phyloP scores from a whole-genome alignment of 2,888 invertebrate genomes.

The Tanaodytes sp. region DNA sequence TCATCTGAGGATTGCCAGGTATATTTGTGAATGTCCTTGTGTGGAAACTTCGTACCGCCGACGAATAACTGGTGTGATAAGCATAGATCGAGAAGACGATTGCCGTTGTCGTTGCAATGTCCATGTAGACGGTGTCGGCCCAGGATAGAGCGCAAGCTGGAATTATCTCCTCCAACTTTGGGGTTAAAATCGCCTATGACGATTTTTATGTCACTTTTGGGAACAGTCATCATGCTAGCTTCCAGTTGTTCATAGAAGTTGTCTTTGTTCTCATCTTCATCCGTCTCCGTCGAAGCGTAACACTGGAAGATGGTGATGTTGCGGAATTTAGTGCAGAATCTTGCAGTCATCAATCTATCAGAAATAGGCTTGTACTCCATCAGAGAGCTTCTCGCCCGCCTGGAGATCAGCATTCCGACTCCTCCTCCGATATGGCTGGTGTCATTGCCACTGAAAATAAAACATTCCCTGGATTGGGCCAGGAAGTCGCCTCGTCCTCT shows the following conservation, averaged over 20 bases:
- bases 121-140: constrained; percentile 4
- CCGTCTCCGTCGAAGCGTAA: not conserved
- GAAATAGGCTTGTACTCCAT: constrained; percentile 8
- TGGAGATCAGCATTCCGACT: not conserved
- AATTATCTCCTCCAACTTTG: not conserved
- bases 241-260: constrained; percentile 9
- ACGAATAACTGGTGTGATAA: constrained; percentile 9
- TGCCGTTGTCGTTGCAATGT: constrained; percentile 6
- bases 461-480: constrained; percentile 1
- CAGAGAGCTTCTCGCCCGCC: not conserved
- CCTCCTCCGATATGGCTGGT: not conserved
- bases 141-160: not conserved
- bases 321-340: constrained; percentile 2
- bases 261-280: constrained; percentile 5
- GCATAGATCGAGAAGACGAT: constrained; percentile 11
- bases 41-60: constrained; percentile 8
- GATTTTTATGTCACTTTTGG: constrained; percentile 9
- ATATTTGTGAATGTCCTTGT: constrained; percentile 12
- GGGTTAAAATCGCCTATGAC: constrained; percentile 12
- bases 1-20: constrained; percentile 6
- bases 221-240: not conserved
- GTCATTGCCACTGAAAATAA: constrained; percentile 18
- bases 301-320: constrained; percentile 15
- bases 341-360: not conserved
- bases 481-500: constrained; percentile 4